Conservation (phyloP, 2,888 invertebrate genomes). For the Lepidochitona cinerea region DNA sequence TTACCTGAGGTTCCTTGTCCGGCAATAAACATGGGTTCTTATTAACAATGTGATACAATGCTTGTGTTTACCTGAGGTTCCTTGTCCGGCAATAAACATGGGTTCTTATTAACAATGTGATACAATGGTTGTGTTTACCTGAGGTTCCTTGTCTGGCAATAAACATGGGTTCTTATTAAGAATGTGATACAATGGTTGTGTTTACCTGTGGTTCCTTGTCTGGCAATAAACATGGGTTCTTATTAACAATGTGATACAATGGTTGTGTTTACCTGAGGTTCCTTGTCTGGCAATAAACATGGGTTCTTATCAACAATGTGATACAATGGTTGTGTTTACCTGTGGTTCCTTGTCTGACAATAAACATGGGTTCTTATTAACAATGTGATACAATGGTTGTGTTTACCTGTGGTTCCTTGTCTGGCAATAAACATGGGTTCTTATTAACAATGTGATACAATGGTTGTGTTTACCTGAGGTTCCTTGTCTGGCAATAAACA, state of each 20-base stretch:
- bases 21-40: neutral
- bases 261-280: neutral
- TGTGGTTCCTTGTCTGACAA: neutral
- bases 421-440: neutral
- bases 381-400: no score
- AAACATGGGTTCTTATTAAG: slow-evolving; percentile 44
- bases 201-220: neutral
- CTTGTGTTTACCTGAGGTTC: neutral
- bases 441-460: no score
- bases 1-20: neutral
- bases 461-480: neutral
- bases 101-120: neutral
- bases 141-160: slow-evolving; percentile 38
- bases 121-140: no score
- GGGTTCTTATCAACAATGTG: neutral
- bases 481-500: neutral
- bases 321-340: no score
- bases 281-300: neutral
- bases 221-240: neutral
- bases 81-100: neutral
- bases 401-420: neutral
- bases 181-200: no score
- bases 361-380: neutral
- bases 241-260: no score
- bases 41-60: no score